Conservation (phyloP, 1,140 invertebrate genomes). For the Lepidurus arcticus region DNA sequence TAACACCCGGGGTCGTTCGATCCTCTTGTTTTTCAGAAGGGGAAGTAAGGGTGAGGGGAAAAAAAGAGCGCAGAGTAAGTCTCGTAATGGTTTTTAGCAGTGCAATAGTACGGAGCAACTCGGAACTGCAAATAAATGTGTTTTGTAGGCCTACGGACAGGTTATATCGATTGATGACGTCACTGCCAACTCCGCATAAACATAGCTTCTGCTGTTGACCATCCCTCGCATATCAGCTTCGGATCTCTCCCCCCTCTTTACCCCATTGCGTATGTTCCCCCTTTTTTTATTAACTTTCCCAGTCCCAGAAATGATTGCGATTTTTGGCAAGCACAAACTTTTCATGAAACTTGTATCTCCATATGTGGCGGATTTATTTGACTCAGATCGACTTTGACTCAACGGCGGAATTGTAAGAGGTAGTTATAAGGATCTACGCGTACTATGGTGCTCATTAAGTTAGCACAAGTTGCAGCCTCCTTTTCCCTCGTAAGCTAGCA, state of each 20-base stretch:
- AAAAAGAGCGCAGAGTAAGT: not conserved
- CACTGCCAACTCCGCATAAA: conserved; percentile 14
- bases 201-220: not conserved
- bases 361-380: not conserved
- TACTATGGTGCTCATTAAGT: not conserved
- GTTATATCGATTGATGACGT: conserved; percentile 15
- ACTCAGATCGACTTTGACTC: not conserved
- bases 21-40: not conserved
- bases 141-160: conserved; percentile 5
- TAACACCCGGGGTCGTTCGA: not conserved
- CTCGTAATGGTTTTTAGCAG: not conserved
- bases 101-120: not conserved
- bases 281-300: not conserved
- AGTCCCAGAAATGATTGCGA: not conserved
- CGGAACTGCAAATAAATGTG: not conserved
- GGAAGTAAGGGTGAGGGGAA: not conserved
- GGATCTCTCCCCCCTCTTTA: not conserved
- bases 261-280: not conserved
- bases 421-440: not conserved
- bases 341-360: not conserved
- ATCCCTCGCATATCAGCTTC: not conserved
- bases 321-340: not conserved
- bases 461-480: not conserved
- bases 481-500: not conserved
- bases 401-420: no score